Conservation (phyloP, 1,140 invertebrate species). For the Yoshiicerus persimilis region DNA sequence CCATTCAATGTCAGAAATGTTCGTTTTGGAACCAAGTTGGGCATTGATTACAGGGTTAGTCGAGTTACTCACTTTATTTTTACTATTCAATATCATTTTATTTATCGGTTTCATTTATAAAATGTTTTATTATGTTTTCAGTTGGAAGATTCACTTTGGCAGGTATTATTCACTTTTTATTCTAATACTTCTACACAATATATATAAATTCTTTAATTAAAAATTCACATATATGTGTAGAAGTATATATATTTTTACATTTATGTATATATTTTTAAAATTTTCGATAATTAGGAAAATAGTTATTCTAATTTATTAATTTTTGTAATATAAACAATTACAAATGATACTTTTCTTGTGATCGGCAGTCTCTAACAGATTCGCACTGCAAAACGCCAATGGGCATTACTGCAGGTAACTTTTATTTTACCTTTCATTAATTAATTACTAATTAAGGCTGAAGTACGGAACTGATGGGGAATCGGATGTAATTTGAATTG, state of each 20-base stretch:
- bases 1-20: conserved; percentile 85
- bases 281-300: no score
- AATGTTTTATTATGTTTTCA: background rate
- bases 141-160: conserved; percentile 90
- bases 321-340: background rate
- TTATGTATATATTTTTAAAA: no score
- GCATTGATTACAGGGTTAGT: conserved; percentile 65
- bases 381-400: conserved; percentile 88
- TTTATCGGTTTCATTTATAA: background rate
- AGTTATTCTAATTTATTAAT: background rate
- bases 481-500: background rate
- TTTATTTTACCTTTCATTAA: background rate
- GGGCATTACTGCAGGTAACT: conserved; percentile 79
- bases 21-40: conserved; percentile 88
- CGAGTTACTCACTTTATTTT: background rate
- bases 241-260: no score
- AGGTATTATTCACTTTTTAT: no score
- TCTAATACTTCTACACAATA: no score
- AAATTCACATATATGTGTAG: no score
- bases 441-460: no score
- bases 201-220: no score
- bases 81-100: background rate
- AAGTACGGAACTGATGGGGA: no score
- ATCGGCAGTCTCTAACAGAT: conserved; percentile 64
- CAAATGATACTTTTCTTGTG: background rate